Percentiles rank a stretch among this genome's conserved stretches.
These are phyloP conservation scores for Pelobates fuscus DNA, from an alignment of 2,113 vertebrate species.

Conservation along the genomic window DNA sequence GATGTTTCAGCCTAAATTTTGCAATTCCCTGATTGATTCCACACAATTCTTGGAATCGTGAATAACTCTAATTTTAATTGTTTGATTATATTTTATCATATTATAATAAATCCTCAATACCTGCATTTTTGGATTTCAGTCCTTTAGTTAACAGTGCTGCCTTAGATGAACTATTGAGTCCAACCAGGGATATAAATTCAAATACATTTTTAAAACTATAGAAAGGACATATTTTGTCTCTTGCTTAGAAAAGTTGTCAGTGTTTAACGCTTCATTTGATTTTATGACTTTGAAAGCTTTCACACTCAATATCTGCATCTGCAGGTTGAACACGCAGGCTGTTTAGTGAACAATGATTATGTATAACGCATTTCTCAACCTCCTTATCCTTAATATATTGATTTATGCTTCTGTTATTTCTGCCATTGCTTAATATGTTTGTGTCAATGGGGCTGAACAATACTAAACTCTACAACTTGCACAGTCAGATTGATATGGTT, in stretches of 20 bases:
- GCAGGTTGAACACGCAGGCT: background rate
- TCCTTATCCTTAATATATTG: slow-evolving; percentile 14
- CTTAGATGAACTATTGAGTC: background rate
- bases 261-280: slow-evolving; percentile 9
- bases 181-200: no score
- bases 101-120: no score
- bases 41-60: no score
- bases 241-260: background rate
- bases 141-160: no score
- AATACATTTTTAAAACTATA: no score
- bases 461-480: slow-evolving; percentile 1
- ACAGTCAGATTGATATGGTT: slow-evolving; percentile 12
- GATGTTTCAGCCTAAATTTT: no score
- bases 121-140: no score
- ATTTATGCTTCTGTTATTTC: slow-evolving; percentile 28
- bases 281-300: slow-evolving; percentile 23
- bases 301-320: slow-evolving; percentile 10
- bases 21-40: no score
- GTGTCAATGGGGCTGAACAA: slow-evolving; percentile 15
- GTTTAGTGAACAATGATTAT: slow-evolving; percentile 3
- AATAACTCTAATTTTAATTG: no score
- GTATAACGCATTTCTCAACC: slow-evolving; percentile 11
- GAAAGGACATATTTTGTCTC: background rate
- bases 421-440: slow-evolving; percentile 19
- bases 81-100: no score